Conservation (phyloP, 53 echinoderm and acorn worm genomes). For the Stichopus horrens region DNA sequence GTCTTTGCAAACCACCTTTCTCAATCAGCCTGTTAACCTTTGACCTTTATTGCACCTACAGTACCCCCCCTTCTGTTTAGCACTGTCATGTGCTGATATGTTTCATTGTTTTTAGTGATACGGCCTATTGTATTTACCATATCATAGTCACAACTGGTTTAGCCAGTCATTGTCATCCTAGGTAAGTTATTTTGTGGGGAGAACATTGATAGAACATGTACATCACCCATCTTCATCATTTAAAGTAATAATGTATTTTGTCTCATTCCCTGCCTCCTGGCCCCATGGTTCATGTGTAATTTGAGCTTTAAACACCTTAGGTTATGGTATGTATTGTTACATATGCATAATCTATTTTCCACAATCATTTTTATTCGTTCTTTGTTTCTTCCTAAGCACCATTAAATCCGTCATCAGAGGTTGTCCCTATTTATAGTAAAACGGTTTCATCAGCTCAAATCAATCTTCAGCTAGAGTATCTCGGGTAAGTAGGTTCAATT, state of each 20-base stretch:
- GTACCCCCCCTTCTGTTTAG: too few relatives aligned
- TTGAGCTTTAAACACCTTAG: not conserved
- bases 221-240: not conserved
- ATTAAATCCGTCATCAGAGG: conserved; percentile 16
- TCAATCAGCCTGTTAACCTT: too few relatives aligned
- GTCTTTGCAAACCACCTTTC: too few relatives aligned
- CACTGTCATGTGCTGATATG: too few relatives aligned
- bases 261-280: not conserved
- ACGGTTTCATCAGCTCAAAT: conserved; percentile 27
- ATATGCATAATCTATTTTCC: too few relatives aligned
- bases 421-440: conserved; percentile 37
- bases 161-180: too few relatives aligned
- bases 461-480: conserved; percentile 36
- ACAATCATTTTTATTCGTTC: not conserved
- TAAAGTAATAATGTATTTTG: not conserved
- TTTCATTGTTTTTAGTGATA: too few relatives aligned
- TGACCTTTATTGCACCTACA: too few relatives aligned
- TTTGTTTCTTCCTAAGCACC: conserved; percentile 20
- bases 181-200: not conserved
- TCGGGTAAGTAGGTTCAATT: conserved; percentile 11
- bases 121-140: too few relatives aligned
- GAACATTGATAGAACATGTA: not conserved
- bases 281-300: not conserved
- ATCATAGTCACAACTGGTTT: too few relatives aligned
- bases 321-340: too few relatives aligned